These are phyloP conservation scores for Dryobates pubescens DNA, from an alignment of 2,797 vertebrate species.

Conservation along the genomic window DNA sequence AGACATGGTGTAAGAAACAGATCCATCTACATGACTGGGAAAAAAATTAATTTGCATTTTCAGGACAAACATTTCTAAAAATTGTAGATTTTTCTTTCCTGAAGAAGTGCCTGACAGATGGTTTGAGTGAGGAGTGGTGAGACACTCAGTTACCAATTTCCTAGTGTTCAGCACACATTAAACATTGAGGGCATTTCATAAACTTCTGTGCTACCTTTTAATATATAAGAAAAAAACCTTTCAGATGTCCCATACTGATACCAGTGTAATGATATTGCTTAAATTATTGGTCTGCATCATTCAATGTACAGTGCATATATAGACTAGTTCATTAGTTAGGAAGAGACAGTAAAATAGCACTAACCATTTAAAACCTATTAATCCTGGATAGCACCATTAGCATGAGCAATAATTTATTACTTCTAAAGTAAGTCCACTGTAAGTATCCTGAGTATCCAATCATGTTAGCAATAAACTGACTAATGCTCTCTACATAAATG, in stretches of 20 bases:
- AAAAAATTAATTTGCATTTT: constrained; percentile 56
- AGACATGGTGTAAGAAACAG: neutral
- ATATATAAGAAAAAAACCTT: neutral
- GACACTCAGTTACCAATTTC: constrained; percentile 64
- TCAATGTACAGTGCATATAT: neutral
- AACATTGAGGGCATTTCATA: constrained; percentile 37
- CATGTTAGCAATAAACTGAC: constrained; percentile 16
- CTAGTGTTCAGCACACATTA: constrained; percentile 68
- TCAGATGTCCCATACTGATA: constrained; percentile 1
- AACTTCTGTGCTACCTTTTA: constrained; percentile 59
- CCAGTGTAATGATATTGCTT: neutral
- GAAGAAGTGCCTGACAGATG: constrained; percentile 75
- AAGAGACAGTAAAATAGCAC: constrained; percentile 1
- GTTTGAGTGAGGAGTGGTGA: constrained; percentile 62
- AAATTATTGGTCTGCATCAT: neutral
- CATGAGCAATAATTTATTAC: constrained; percentile 7
- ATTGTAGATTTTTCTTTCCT: constrained; percentile 47
- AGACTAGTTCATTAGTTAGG: neutral
- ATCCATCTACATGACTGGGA: neutral
- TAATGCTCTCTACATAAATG: neutral
- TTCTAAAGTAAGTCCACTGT: constrained; percentile 28
- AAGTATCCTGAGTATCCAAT: constrained; percentile 31
- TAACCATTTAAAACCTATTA: constrained; percentile 40
- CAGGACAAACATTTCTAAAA: constrained; percentile 72
- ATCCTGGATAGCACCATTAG: constrained; percentile 20